Conservation (phyloP, 2,888 invertebrate species). For the Opisthograptis luteolata region DNA sequence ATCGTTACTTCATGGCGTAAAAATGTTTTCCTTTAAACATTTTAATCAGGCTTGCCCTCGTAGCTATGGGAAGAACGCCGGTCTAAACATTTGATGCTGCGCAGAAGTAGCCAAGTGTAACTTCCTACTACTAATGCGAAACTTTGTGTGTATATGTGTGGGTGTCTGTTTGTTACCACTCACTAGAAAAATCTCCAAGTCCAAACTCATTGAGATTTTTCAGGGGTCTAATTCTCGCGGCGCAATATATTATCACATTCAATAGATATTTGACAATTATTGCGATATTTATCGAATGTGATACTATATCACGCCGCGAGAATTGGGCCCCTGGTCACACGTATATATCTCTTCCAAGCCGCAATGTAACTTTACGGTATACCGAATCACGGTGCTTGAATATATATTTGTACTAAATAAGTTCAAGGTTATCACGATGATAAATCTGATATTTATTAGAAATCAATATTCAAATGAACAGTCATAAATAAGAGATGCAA, state of each 20-base stretch:
- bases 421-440: conserved; percentile 19
- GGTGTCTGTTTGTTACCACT: too few species aligned
- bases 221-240: too few species aligned
- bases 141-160: too few species aligned
- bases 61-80: conserved; percentile 8
- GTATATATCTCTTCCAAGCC: background rate
- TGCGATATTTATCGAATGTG: too few species aligned
- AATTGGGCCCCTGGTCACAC: too few species aligned
- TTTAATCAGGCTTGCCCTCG: conserved; percentile 14
- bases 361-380: background rate
- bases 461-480: conserved; percentile 17
- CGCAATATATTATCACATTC: too few species aligned
- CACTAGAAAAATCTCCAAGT: too few species aligned
- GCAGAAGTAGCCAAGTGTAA: background rate
- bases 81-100: background rate
- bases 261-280: too few species aligned
- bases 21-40: conserved; percentile 25
- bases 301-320: too few species aligned
- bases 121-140: too few species aligned
- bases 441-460: conserved; percentile 18
- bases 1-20: conserved; percentile 34
- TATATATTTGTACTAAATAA: too few species aligned
- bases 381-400: background rate
- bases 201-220: too few species aligned
- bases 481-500: conserved; percentile 17